Evolutionary conservation across 2,113 vertebrate species (phyloP), one percentile per base, ranked within the genome.

Genomic region (Cisticola juncidis): DNA sequence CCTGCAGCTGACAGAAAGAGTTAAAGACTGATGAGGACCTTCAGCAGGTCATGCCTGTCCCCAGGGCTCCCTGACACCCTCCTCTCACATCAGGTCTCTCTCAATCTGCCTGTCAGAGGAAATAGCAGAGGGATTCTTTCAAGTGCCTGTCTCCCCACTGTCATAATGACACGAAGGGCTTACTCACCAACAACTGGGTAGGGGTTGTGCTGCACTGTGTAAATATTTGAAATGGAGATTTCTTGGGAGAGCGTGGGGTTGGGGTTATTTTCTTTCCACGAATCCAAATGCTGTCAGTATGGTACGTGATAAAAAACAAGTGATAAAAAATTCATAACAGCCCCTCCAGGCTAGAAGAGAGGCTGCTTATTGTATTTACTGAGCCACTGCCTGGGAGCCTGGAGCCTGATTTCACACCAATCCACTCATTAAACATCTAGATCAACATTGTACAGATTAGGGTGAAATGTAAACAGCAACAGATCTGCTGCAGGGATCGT

Each of bases 381-480:
- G 82, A 95, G 92, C 83, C 70, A 70, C 68, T 91, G 58, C 40
- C 64, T 94, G n/a, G 35, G 28, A 97, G 88, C 92, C 81, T 21
- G 81, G 71, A 96, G 94, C 61, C 88, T 92, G 94, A 94, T 97
- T 97, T 95, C 93, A 96, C 47, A 94, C 81, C 90, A 82, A 91
- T 64, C 85, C 68, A 85, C 73, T 97, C 90, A 93, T 95, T 97
- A 97, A 97, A 95, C 72, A 95, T 90, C 78, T 83, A 95, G 88
- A 96, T 94, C 85, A 95, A 95, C 81, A 20, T 40, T 51, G 84
- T 73, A 72, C 44, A 88, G 82, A 96, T 94, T 42, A 97, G 89
- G 57, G 81, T 61, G 82, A 95, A 95, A 92, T 35, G 33, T 54
- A 82, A 82, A 89, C 71, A 88, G 83, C 79, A 83, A 78, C 68